Evolutionary conservation across 2,888 invertebrate species (phyloP), one percentile per base, ranked within the genome.

Genomic region (Melolontha melolontha): DNA sequence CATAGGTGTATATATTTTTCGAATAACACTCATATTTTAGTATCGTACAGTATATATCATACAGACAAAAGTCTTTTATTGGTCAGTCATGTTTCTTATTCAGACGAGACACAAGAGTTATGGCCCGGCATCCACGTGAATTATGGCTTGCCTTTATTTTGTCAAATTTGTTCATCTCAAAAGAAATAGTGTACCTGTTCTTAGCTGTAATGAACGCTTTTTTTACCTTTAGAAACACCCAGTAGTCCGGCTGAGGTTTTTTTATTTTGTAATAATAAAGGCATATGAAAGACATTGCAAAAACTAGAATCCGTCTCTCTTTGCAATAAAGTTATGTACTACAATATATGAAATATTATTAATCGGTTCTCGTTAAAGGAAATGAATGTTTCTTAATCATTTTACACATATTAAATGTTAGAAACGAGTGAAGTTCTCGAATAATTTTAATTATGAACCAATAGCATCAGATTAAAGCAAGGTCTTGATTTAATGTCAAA

Each of bases 21-120:
- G 55, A 66, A 66, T 66, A 66, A 66, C 66, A 44, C 22, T 65
- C 68, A 68, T 68, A 68, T 68, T 68, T 68, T 64, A 68, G 68
- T 68, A 68, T 68, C 68, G 68, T 65, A 68, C 57, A 39, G 57
- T 64, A 57, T 68, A 65, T 69, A 69, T 69, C 69, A 69, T 66
- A 66, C 65, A 59, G 65, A 69, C 69, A 69, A 69, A 67, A 64
- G 69, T 72, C 72, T 68, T 74, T 74, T 74, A 73, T 73, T 73
- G 67, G 72, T 73, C 74, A 69, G 74, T 73, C 74, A 74, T 73
- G 74, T 74, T 73, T 65, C 62, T 67, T 71, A 68, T 71, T 57
- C 67, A 67, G 62, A 50, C 39, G 66, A 41, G 66, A 55, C 52
- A 54, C 52, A 62, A 69, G 65, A 69, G 50, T 69, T 69, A 69